Percentiles rank a stretch among this genome's conserved stretches.
Evolutionary conservation across 92 coral and sea anemone genomes (phyloP).

Genomic region (Palythoa caribaeorum): DNA sequence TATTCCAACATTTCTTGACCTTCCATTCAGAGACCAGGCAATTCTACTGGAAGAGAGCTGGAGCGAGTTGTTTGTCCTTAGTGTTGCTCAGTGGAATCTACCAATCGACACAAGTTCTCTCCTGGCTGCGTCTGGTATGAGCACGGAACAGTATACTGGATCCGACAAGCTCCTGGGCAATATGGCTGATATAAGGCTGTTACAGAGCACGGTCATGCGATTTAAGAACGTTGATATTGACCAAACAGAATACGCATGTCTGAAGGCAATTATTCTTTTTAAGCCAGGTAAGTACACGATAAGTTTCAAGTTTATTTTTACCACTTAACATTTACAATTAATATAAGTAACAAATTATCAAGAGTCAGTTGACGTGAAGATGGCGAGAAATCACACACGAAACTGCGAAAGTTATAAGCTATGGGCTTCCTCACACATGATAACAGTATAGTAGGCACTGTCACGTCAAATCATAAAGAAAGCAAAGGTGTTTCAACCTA

Average conservation of each 20-base stretch:
- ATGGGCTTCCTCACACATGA: no score
- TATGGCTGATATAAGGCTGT: constrained; percentile 80
- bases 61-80: constrained; percentile 92
- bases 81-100: constrained; percentile 95
- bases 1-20: constrained; percentile 94
- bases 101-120: constrained; percentile 86
- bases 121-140: constrained; percentile 83
- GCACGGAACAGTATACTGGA: constrained; percentile 53
- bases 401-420: no score
- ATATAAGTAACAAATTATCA: no score
- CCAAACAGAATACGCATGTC: constrained; percentile 94
- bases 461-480: no score
- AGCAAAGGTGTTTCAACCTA: no score
- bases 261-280: constrained; percentile 94
- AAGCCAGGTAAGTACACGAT: constrained; percentile 82
- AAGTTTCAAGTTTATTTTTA: neutral
- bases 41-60: constrained; percentile 94
- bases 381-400: no score
- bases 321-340: neutral
- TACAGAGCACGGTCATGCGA: constrained; percentile 83
- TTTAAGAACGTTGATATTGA: constrained; percentile 88
- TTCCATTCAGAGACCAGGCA: constrained; percentile 96
- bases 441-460: no score
- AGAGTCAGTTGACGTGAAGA: no score
- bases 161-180: constrained; percentile 71